Conservation (phyloP, 2,113 vertebrate species). For the Prochilodus magdalenae region DNA sequence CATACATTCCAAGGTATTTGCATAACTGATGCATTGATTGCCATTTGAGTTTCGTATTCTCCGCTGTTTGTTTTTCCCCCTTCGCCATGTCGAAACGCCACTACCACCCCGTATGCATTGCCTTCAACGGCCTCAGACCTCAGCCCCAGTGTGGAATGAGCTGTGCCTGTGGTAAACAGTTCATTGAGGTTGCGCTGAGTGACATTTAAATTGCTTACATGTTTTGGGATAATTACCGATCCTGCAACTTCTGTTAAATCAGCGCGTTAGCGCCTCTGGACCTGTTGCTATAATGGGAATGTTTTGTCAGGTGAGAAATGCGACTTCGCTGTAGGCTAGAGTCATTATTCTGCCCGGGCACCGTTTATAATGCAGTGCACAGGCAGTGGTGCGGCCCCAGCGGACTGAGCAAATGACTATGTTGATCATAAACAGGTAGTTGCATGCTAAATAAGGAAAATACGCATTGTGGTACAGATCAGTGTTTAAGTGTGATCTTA, state of each 20-base stretch:
- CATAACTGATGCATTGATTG: background rate
- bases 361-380: conserved; percentile 15
- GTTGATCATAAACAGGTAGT: conserved; percentile 40
- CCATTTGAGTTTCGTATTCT: background rate
- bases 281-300: conserved; percentile 13
- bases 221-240: conserved; percentile 19
- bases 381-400: conserved; percentile 9
- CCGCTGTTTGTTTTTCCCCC: background rate
- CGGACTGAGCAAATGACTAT: conserved; percentile 43
- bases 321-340: conserved; percentile 8
- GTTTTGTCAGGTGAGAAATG: conserved; percentile 20
- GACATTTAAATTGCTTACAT: conserved; percentile 30
- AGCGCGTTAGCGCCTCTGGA: background rate
- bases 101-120: background rate
- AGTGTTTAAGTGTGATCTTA: conserved; percentile 31
- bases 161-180: background rate
- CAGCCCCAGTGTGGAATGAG: background rate
- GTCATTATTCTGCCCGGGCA: conserved; percentile 15
- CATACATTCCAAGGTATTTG: background rate
- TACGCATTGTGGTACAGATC: conserved; percentile 12
- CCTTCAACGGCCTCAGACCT: background rate
- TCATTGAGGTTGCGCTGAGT: conserved; percentile 13
- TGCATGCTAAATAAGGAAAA: conserved; percentile 40
- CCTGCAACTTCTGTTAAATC: conserved; percentile 4
- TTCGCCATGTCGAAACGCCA: background rate